Evolutionary conservation across 2,113 vertebrate species (phyloP).

Genomic region (Saguinus midas): DNA sequence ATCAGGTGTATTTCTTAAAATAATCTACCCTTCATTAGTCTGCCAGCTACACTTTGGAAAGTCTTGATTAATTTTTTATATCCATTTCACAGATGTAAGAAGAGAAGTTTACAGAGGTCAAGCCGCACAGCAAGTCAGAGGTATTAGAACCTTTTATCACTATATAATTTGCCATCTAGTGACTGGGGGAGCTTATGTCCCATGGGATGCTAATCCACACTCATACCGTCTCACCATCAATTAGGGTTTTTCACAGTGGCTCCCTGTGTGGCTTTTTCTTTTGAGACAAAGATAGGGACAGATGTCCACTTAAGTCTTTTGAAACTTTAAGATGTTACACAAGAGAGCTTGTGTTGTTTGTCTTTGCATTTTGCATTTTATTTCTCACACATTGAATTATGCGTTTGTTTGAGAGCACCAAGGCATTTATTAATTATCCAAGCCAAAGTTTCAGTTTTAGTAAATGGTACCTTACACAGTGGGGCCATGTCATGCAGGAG

Average conservation of each 20-base stretch:
- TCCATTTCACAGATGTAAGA: not conserved
- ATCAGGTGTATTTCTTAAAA: not conserved
- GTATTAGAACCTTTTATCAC: not conserved
- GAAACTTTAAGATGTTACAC: conserved; percentile 25
- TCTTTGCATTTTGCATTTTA: conserved; percentile 60
- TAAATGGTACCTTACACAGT: conserved; percentile 66
- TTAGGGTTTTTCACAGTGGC: not conserved
- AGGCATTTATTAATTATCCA: conserved; percentile 77
- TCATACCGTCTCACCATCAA: not conserved
- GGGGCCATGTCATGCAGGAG: conserved; percentile 74
- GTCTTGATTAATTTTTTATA: not conserved
- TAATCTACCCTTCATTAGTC: not conserved
- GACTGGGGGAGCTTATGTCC: not conserved
- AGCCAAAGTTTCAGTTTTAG: conserved; percentile 66
- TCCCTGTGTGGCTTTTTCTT: not conserved
- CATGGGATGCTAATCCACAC: not conserved
- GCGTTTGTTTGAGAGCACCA: conserved; percentile 53
- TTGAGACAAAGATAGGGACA: not conserved
- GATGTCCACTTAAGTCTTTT: conserved; percentile 26
- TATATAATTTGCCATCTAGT: not conserved
- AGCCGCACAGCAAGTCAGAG: not conserved
- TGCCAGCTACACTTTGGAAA: not conserved
- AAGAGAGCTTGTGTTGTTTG: conserved; percentile 28
- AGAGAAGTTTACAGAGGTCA: not conserved
- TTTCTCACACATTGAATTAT: conserved; percentile 54